Conservation (phyloP, 2,888 invertebrate species). For the Eristalis pertinax region DNA sequence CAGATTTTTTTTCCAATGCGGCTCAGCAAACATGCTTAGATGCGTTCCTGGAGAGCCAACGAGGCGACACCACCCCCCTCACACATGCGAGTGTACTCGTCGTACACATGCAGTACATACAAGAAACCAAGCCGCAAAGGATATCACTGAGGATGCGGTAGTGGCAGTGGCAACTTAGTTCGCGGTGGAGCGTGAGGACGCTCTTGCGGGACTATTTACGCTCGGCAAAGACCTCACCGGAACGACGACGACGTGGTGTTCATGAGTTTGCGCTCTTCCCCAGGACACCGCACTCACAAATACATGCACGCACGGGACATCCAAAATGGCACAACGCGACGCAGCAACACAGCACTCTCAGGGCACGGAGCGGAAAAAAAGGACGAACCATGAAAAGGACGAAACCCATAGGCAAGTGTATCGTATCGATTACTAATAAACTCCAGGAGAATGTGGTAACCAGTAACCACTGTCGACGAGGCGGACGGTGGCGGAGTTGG, state of each 20-base stretch:
- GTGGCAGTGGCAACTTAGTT: slow-evolving; percentile 47
- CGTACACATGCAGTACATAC: slow-evolving; percentile 24
- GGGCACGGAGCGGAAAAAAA: slow-evolving; percentile 9
- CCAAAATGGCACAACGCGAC: slow-evolving; percentile 64
- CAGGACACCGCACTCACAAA: slow-evolving; percentile 9
- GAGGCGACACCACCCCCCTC: not conserved
- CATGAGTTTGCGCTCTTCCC: slow-evolving; percentile 62
- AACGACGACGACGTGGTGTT: slow-evolving; percentile 14
- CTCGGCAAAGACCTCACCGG: slow-evolving; percentile 35
- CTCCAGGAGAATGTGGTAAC: slow-evolving; percentile 65
- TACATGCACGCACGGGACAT: slow-evolving; percentile 35
- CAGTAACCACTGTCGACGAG: not conserved
- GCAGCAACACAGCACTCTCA: not conserved
- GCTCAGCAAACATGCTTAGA: slow-evolving; percentile 62
- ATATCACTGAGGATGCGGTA: slow-evolving; percentile 41
- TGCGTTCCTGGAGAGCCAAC: not conserved
- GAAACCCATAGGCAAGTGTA: slow-evolving; percentile 57
- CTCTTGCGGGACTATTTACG: slow-evolving; percentile 60
- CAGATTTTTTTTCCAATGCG: slow-evolving; percentile 51
- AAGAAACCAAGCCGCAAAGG: slow-evolving; percentile 42
- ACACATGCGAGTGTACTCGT: not conserved
- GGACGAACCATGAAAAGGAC: slow-evolving; percentile 45
- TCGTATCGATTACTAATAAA: slow-evolving; percentile 71
- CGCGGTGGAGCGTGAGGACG: slow-evolving; percentile 34
- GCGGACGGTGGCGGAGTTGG: not conserved